These are phyloP conservation scores for Erpetoichthys calabaricus DNA, from an alignment of 2,797 vertebrate species.

Conservation along the genomic window DNA sequence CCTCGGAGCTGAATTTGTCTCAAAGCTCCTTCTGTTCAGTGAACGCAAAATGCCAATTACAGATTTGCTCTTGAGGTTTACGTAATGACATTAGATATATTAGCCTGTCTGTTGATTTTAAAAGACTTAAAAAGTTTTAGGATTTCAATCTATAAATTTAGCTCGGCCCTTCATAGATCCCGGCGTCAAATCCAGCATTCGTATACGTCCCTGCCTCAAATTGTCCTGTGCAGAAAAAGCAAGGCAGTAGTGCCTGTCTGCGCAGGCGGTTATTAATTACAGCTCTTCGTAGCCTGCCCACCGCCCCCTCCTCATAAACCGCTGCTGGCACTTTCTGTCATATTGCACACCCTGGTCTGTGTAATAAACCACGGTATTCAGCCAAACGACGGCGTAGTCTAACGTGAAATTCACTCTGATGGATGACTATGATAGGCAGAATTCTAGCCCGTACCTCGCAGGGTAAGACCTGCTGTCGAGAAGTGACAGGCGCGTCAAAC, in stretches of 20 bases:
- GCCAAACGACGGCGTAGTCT: conserved; percentile 10
- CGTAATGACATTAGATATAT: too few species aligned
- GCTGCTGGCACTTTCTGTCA: conserved; percentile 6
- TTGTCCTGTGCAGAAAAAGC: too few species aligned
- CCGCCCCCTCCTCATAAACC: not conserved
- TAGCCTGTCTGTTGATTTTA: too few species aligned
- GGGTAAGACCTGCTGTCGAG: conserved; percentile 5
- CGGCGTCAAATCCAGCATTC: too few species aligned
- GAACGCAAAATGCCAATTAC: too few species aligned
- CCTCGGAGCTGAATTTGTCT: too few species aligned
- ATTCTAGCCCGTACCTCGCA: conserved; percentile 17
- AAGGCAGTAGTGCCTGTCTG: not conserved
- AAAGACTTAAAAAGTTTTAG: too few species aligned
- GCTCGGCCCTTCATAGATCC: too few species aligned
- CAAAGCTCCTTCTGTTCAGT: too few species aligned
- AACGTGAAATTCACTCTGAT: conserved; percentile 14
- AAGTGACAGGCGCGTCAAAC: conserved; percentile 13
- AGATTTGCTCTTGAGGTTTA: too few species aligned
- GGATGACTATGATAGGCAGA: conserved; percentile 18
- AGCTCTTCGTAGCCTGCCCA: not conserved
- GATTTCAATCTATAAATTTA: too few species aligned
- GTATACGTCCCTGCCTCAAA: too few species aligned
- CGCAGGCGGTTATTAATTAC: conserved; percentile 7
- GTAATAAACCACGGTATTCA: conserved; percentile 4
- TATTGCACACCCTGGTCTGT: conserved; percentile 1